Percentiles rank a stretch among this genome's conserved stretches.
phyloP scores from a whole-genome alignment of 2,888 invertebrate species.

The Geotrupes spiniger region DNA sequence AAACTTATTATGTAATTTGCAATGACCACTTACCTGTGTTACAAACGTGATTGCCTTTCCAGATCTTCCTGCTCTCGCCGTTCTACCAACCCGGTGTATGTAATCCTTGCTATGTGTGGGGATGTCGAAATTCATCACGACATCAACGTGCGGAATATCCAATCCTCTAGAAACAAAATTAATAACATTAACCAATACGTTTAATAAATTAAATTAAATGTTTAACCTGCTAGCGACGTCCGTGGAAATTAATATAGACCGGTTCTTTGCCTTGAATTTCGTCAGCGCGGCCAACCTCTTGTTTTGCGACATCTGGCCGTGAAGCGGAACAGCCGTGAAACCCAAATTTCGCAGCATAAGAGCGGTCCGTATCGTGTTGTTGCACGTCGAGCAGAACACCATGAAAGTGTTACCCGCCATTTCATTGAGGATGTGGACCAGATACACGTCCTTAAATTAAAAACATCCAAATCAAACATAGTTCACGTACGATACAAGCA shows the following conservation, averaged over 20 bases:
- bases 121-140: conserved; percentile 96
- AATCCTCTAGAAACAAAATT: conserved; percentile 68
- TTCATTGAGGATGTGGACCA: conserved; percentile 93
- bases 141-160: conserved; percentile 98
- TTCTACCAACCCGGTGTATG: conserved; percentile 95
- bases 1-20: too few species aligned
- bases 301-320: conserved; percentile 98
- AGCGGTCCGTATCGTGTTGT: conserved; percentile 84
- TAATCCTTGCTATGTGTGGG: conserved; percentile 99
- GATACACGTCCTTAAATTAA: conserved; percentile 79
- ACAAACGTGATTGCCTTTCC: conserved; percentile 96
- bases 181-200: conserved; percentile 13
- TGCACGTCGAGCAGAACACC: conserved; percentile 96
- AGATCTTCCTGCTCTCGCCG: conserved; percentile 91
- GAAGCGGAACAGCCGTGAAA: conserved; percentile 92
- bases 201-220: too few species aligned
- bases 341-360: conserved; percentile 87
- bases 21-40: conserved; percentile 65
- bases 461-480: not conserved
- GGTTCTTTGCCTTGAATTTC: conserved; percentile 90
- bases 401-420: conserved; percentile 94
- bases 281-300: conserved; percentile 92
- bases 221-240: conserved; percentile 93
- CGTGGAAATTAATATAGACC: conserved; percentile 96
- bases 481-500: too few species aligned